phyloP scores from a whole-genome alignment of 2,888 invertebrate species.

The Oscheius sp. region DNA sequence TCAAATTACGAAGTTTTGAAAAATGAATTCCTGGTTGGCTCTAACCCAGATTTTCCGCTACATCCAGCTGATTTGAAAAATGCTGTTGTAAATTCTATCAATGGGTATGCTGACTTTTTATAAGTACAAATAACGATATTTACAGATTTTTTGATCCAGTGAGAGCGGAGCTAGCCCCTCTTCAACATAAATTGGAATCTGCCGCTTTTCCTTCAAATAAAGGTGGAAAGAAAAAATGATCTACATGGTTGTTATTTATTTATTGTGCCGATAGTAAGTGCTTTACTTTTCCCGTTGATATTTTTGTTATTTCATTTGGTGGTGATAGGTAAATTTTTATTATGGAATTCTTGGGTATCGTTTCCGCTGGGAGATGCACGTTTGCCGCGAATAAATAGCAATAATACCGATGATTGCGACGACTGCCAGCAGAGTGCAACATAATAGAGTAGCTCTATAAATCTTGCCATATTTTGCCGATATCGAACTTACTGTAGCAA shows the following conservation, averaged over 20 bases:
- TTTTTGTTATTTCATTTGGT: background rate
- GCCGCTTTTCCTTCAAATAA: slow-evolving; percentile 54
- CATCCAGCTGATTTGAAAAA: slow-evolving; percentile 94
- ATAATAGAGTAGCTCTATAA: slow-evolving; percentile 33
- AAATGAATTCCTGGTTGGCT: slow-evolving; percentile 81
- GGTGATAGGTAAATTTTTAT: slow-evolving; percentile 15
- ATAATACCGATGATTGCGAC: slow-evolving; percentile 57
- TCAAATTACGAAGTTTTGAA: slow-evolving; percentile 84
- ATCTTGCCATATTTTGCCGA: background rate
- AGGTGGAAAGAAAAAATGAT: slow-evolving; percentile 48
- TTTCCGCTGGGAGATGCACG: background rate
- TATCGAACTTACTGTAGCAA: slow-evolving; percentile 24
- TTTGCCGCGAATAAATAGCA: slow-evolving; percentile 56
- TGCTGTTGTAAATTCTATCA: slow-evolving; percentile 86
- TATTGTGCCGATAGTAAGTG: slow-evolving; percentile 34
- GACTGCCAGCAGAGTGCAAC: slow-evolving; percentile 30
- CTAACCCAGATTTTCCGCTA: slow-evolving; percentile 74
- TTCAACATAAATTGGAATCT: slow-evolving; percentile 47
- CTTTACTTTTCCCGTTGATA: background rate
- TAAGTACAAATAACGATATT: background rate
- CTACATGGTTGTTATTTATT: slow-evolving; percentile 19
- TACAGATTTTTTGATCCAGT: slow-evolving; percentile 54
- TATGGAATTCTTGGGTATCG: slow-evolving; percentile 8
- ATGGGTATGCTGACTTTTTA: slow-evolving; percentile 75
- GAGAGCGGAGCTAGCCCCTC: slow-evolving; percentile 48